These are phyloP conservation scores for Lasius fuliginosus DNA, from an alignment of 2,888 invertebrate species.

Conservation along the genomic window DNA sequence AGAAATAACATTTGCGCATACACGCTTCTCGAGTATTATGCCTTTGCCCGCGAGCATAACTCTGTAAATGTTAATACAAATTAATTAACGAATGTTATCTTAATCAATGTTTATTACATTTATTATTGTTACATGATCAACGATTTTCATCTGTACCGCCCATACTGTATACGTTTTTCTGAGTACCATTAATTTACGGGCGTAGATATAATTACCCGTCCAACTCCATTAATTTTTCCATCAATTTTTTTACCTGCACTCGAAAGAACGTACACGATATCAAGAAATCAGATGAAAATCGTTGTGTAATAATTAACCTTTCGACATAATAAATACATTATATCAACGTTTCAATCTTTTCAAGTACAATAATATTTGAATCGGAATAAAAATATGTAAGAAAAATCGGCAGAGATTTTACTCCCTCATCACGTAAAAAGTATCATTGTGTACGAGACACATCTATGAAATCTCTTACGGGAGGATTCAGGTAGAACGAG, in stretches of 20 bases:
- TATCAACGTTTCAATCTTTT: neutral
- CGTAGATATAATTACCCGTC: conserved; percentile 19
- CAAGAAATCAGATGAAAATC: conserved; percentile 1
- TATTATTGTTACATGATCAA: neutral
- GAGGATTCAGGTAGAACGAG: neutral
- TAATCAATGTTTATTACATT: neutral
- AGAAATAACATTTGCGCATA: conserved; percentile 51
- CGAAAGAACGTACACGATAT: neutral
- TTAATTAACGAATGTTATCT: conserved; percentile 32
- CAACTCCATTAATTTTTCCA: conserved; percentile 24
- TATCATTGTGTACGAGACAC: neutral
- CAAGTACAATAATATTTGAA: neutral
- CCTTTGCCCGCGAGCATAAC: neutral
- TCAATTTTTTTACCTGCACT: conserved; percentile 30
- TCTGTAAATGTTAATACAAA: neutral
- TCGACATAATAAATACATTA: conserved; percentile 1
- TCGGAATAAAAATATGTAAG: neutral
- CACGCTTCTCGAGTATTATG: conserved; percentile 20
- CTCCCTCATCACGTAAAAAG: neutral
- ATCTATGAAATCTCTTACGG: neutral
- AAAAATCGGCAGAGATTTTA: neutral
- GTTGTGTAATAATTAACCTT: conserved; percentile 2
- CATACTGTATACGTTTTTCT: neutral
- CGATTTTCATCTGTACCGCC: neutral
- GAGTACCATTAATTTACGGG: conserved; percentile 12